Evolutionary conservation across 2,888 invertebrate genomes (phyloP), one percentile per base, ranked within the genome.

Genomic region (Cataglyphis altisquamis): DNA sequence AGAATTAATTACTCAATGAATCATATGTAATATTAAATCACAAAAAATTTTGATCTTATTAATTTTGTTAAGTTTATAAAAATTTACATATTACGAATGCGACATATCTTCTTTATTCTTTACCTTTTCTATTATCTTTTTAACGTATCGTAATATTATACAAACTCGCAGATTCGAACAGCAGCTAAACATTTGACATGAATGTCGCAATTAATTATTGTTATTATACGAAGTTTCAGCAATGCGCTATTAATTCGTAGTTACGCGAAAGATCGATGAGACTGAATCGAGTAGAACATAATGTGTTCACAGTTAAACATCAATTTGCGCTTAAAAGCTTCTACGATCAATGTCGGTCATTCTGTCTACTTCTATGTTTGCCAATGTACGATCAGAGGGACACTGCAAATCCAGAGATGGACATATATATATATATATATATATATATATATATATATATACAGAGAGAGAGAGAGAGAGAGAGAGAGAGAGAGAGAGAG

Each of bases 321-420:
- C 87, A 89, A 89, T 89, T 88, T 88, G 83, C 73, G 72, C 73
- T 64, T 29, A 83, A 82, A 84, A 81, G 70, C 84, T 70, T 83
- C 81, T 78, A 84, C 81, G 85, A 88, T 85, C 87, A 86, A 88
- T 84, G 84, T 74, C 62, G 84, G 63, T 70, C 84, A 73, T 73
- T 68, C 73, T 68, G 74, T 48, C 57, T 57, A 73, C 64, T 57
- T 66, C 18, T 32, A 72, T 82, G 75, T 82, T 83, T 68, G 81
- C 66, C 73, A 73, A 84, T 55, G 32, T 87, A 64, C 82, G 87
- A 70, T 78, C 85, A 70, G 66, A 74, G 55, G 25, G 60, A 74
- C 52, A 41, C 55, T 55, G 48, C 55, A 63, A 63, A 84, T 41
- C 55, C 63, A 52, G 62, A 72, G 62, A 74, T 36, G 75, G 63